Base-by-base conservation (phyloP, 2,797 vertebrate species). In the Cuniculus paca region DNA sequence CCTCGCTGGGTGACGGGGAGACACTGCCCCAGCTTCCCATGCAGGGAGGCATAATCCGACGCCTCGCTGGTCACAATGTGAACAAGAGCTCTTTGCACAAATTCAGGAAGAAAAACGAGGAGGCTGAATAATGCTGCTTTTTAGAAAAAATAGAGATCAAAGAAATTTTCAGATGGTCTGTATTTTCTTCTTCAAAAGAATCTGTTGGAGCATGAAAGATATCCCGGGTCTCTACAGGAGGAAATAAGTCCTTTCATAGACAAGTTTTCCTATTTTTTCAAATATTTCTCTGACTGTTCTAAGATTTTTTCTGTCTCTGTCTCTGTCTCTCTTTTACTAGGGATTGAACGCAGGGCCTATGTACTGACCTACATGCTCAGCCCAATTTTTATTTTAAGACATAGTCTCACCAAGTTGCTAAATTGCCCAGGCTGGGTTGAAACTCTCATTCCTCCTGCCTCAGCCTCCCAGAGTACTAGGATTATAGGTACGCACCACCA, bases 151-250 rank as follows among this genome's bases (percentile, higher is more conserved):
- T 20, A 74, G 14, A 63, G 72, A 90, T 81, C 75, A 95, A 95
- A 92, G 72, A 75, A 74, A 11, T 87, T 31, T 81, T 93, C 65
- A 58, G 31, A 94, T 75, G 81, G 54, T 93, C 48, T 68, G 19
- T 50, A 42, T 95, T 85, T 96, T 90, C 88, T 94, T 90, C 84
- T 61, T 94, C 82, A 90, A 56, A 81, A 16, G 50, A 96, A 82
- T 91, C 72, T 19, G 52, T 74, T 19, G 60, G 39, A 68, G 10
- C 70, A 84, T 72, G 72, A 94, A 86, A 91, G 42, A 72, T 17
- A 81, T 31, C 13, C 77, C 39, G 39, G 45, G 26, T 56, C 50
- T 96, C 91, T 77, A 36, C n/a, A 56, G 48, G 77, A 75, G 34
- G 89, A 91, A 87, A 65, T 78, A 39, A n/a, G 31, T 60, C 88